These are phyloP conservation scores for Lethocerus indicus DNA, from an alignment of 1,140 invertebrate genomes.

Conservation along the genomic window DNA sequence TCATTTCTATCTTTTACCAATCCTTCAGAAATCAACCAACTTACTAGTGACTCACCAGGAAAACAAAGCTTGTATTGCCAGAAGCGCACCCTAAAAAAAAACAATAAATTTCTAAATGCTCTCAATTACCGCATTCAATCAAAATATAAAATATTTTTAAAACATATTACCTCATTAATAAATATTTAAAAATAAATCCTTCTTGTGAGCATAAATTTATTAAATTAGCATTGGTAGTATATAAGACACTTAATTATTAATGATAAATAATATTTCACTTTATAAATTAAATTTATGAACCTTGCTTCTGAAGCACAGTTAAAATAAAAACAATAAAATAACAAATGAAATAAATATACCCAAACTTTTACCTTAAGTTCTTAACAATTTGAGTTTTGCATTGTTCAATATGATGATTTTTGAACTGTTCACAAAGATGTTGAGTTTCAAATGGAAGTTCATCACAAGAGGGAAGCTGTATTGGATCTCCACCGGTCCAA, in stretches of 20 bases:
- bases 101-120: not conserved
- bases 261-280: not conserved
- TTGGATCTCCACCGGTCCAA: conserved; percentile 44
- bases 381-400: conserved; percentile 63
- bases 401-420: conserved; percentile 61
- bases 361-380: conserved; percentile 37
- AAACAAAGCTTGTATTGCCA: conserved; percentile 62
- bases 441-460: conserved; percentile 58
- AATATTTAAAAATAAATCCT: not conserved
- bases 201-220: not conserved
- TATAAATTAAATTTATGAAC: not conserved
- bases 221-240: not conserved
- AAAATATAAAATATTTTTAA: not conserved
- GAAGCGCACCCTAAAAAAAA: conserved; percentile 40
- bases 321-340: not conserved
- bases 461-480: conserved; percentile 50
- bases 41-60: conserved; percentile 62
- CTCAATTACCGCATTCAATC: not conserved
- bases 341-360: not conserved
- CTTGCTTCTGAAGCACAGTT: not conserved
- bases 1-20: conserved; percentile 54
- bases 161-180: not conserved
- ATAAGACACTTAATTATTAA: too few species aligned
- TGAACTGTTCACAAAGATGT: conserved; percentile 77
- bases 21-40: conserved; percentile 69